Evolutionary conservation across 2,888 invertebrate genomes (phyloP), one percentile per base, ranked within the genome.

Genomic region (Mythimna vitellina): DNA sequence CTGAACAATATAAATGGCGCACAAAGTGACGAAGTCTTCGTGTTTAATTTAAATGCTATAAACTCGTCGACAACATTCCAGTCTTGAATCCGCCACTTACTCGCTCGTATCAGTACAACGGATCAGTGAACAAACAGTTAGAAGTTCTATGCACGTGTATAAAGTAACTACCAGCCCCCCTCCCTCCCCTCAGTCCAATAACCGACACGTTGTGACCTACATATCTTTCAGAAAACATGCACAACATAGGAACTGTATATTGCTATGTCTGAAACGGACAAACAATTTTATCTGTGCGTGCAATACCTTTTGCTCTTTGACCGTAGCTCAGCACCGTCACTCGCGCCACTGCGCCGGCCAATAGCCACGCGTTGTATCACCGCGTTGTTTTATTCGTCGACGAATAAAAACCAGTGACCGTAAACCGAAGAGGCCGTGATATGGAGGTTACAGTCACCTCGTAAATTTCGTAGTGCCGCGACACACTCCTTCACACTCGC

Each of bases 321-420:
- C 60, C 63, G 67, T 64, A 29, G 56, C 56, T 57, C 69, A 20
- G 51, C 61, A n/a, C 12, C 46, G 6, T 14, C 57, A 53, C 78
- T 60, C 73, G 54, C 35, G 22, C 54, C 22, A 51, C 42, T 25
- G 38, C 63, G 65, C 70, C 32, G 22, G 10, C 73, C 69, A 78
- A 73, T 63, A 69, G 64, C 62, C 81, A 70, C 78, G 78, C 78
- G 75, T 72, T 71, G 70, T 75, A 80, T 73, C 76, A 78, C 29
- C 57, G 69, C 80, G 86, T 87, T 89, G 90, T 90, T 90, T 90
- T 87, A 89, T 89, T 89, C 79, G 85, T 75, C 88, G 58, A 86
- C 90, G 89, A 92, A 93, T 92, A 92, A 93, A 93, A 93, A 88
- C 84, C 94, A 92, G 89, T 93, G 93, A 93, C 94, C 93, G 93